Evolutionary conservation across 2,797 vertebrate species (phyloP).

Genomic region (Brachymystax lenok): DNA sequence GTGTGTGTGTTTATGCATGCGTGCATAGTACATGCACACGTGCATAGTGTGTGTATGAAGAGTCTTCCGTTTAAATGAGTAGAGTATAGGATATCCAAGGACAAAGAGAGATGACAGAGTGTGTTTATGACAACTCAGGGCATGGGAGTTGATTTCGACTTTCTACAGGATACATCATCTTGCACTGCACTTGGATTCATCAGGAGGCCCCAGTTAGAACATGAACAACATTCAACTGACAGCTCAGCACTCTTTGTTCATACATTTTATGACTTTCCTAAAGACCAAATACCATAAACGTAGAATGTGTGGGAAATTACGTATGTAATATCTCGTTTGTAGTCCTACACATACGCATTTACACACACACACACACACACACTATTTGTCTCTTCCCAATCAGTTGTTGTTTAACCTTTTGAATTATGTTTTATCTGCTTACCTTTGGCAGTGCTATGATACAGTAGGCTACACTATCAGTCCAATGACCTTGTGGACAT

Average conservation of each 20-base stretch:
- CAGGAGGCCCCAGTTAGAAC: constrained; percentile 4
- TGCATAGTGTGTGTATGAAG: constrained; percentile 7
- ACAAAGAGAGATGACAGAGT: constrained; percentile 25
- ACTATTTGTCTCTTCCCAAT: neutral
- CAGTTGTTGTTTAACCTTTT: neutral
- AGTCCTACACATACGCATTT: neutral
- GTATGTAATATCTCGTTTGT: neutral
- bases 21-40: no score
- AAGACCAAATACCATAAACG: neutral
- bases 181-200: constrained; percentile 21
- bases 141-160: constrained; percentile 33
- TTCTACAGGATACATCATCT: constrained; percentile 29
- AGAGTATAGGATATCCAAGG: constrained; percentile 21
- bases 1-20: neutral
- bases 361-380: neutral
- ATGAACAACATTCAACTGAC: neutral
- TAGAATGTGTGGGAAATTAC: neutral
- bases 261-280: neutral
- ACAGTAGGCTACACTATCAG: constrained; percentile 35
- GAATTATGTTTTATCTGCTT: neutral
- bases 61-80: neutral
- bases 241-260: neutral
- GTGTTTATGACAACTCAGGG: constrained; percentile 9
- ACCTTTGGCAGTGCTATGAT: constrained; percentile 43
- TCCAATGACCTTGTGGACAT: constrained; percentile 58